Base-by-base conservation (phyloP, 2,888 invertebrate species). In the Gastracanthus pulcherrimus region DNA sequence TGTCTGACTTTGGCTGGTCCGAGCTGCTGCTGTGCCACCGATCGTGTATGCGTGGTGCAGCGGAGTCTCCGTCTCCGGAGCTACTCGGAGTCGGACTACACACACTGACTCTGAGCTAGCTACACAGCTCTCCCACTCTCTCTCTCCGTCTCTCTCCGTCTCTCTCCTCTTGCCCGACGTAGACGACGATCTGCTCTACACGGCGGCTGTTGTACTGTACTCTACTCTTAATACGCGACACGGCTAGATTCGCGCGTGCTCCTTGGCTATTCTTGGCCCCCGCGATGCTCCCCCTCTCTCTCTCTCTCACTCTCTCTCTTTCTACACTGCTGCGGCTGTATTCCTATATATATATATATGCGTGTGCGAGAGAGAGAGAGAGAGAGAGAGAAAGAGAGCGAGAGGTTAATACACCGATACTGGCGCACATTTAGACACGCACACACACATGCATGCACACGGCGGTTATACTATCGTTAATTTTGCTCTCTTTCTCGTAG, bases 191-290 rank as follows among this genome's bases (percentile, higher is more conserved):
- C 48, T n/a, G 29, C 55, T 38, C 55, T 34, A 70, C 81, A 67
- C 45, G n/a, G n/a, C n/a, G n/a, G n/a, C n/a, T n/a, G n/a, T n/a
- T n/a, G n/a, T n/a, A n/a, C 38, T 69, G 38, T 85, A 84, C 86
- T 82, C 81, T 84, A 85, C 85, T 84, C 80, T 84, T 85, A 67
- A 58, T 74, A 36, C 41, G 79, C 66, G 48, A 78, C 67, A 86
- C 86, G 86, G 86, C 84, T 88, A 89, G 87, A 89, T 87, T 88
- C 87, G 89, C 89, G 87, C 88, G 86, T 87, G 87, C 86, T 86
- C 87, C 86, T 86, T 85, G 85, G 87, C 89, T 89, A 89, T 89
- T 89, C 88, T 89, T 89, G 89, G 87, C 86, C 86, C 77, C 69
- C 55, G 60, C 45, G 45, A 13, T 45, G 16, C 26, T 75, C 48